These are phyloP conservation scores for Sebastes kiyomatsui DNA, from an alignment of 2,797 vertebrate species.

Conservation along the genomic window DNA sequence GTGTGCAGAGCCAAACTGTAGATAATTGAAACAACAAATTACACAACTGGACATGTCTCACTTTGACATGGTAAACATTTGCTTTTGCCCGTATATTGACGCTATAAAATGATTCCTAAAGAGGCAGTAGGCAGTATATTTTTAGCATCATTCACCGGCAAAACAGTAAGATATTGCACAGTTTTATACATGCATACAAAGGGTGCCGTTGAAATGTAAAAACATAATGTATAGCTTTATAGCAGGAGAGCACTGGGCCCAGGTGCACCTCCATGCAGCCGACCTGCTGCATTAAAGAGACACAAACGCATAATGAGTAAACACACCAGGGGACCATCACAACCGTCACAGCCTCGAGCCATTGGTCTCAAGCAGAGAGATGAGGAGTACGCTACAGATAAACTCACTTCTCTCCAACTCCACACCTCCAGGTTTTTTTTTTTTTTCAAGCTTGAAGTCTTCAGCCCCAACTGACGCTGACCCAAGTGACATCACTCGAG, in stretches of 20 bases:
- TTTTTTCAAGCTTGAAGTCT: not conserved
- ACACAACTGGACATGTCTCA: not conserved
- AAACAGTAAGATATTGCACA: too few species aligned
- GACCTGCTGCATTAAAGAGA: too few species aligned
- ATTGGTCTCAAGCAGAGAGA: not conserved
- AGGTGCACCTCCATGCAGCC: too few species aligned
- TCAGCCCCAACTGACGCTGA: not conserved
- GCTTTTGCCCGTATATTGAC: not conserved
- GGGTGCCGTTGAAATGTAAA: accelerated
- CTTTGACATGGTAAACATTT: not conserved
- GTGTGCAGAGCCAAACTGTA: not conserved
- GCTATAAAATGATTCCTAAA: accelerated
- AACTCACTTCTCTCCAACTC: not conserved
- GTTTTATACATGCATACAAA: too few species aligned
- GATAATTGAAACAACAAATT: not conserved
- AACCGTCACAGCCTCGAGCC: not conserved
- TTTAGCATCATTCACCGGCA: too few species aligned
- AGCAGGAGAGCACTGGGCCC: too few species aligned
- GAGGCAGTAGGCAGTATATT: accelerated
- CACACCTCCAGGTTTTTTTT: not conserved
- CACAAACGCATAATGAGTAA: too few species aligned
- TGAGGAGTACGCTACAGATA: not conserved
- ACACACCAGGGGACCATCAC: too few species aligned
- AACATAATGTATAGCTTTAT: too few species aligned
- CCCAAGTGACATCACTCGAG: too few species aligned